Base-by-base conservation (phyloP, 2,113 vertebrate genomes). In the Isurus oxyrinchus region DNA sequence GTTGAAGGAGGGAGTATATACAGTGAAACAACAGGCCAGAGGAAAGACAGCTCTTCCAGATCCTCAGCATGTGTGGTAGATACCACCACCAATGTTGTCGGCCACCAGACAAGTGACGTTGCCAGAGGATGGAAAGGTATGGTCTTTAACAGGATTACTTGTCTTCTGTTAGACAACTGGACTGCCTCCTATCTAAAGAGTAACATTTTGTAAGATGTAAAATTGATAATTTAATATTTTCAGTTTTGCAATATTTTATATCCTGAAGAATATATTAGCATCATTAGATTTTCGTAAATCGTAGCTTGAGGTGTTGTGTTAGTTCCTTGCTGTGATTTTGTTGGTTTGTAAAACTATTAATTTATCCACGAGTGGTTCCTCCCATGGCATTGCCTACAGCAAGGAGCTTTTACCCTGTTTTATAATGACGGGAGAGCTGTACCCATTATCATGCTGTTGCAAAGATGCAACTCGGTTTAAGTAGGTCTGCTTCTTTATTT, bases 1-100 rank as follows among this genome's bases (percentile, higher is more conserved):
- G 61, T 97, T 0, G 98, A 98, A 96, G 97, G 98, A 2, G 97
- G 97, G 61, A 98, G 98, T 1, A 97, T 98, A 87, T 98, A 97
- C 96, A 98, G 98, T 59, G 96, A 97, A 69, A 97, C 44, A 90
- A 97, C 97, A 11, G 96, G 98, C 96, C 98, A 97, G 97, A 98
- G 97, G 96, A 98, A 96, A 94, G 98, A 98, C 27, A 98, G 96
- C 96, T 99, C 99, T 0, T 99, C 99, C 0, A 98, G 97, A 23
- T 99, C 99, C 0, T 99, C 99, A 0, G 97, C 98, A 8, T 99
- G 99, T 13, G 88, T 97, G 84, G 99, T 99, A 5, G 99, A 99
- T 97, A 99, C 99, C 0, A 99, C 99, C 19, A 99, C 99, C 23
- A 98, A 97, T 98, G 19, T 97, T 97, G 55, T 53, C 96, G 0